Percentiles rank a stretch among this genome's conserved stretches.
These are phyloP conservation scores for Abramis brama DNA, from an alignment of 2,113 vertebrate genomes.

Conservation along the genomic window DNA sequence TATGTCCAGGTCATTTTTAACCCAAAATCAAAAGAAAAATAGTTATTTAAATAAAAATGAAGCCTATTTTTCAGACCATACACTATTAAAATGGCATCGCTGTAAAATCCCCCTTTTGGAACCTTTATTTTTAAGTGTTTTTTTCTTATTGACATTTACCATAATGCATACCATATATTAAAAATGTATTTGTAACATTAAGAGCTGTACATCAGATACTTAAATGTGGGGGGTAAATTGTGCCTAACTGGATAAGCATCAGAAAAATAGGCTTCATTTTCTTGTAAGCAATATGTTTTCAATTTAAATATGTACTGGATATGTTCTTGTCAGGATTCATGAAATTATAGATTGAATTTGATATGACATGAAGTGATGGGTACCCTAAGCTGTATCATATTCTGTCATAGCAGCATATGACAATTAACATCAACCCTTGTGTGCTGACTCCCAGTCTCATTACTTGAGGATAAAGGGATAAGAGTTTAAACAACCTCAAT, in stretches of 20 bases:
- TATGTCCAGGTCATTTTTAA: not conserved
- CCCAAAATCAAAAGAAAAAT: not conserved
- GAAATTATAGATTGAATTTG: not conserved
- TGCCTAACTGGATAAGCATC: not conserved
- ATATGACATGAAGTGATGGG: too few species aligned
- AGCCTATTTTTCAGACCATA: not conserved
- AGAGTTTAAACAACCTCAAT: slow-evolving; percentile 27
- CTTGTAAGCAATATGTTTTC: not conserved
- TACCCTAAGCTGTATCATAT: not conserved
- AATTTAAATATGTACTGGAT: not conserved
- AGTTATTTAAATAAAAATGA: not conserved
- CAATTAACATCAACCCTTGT: not conserved
- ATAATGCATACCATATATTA: too few species aligned
- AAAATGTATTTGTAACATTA: not conserved
- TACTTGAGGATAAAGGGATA: slow-evolving; percentile 33
- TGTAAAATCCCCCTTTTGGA: too few species aligned
- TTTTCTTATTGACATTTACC: too few species aligned
- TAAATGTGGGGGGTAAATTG: not conserved
- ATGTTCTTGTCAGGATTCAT: not conserved
- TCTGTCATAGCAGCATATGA: not conserved
- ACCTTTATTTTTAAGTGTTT: too few species aligned
- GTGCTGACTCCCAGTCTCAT: slow-evolving; percentile 32
- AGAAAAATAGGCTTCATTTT: not conserved
- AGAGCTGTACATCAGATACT: not conserved
- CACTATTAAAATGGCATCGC: too few species aligned